A percentile compares a stretch with the other conserved stretches of the same genome.
These are phyloP conservation scores for Rhagonycha fulva DNA, from an alignment of 2,888 invertebrate genomes.

Conservation along the genomic window DNA sequence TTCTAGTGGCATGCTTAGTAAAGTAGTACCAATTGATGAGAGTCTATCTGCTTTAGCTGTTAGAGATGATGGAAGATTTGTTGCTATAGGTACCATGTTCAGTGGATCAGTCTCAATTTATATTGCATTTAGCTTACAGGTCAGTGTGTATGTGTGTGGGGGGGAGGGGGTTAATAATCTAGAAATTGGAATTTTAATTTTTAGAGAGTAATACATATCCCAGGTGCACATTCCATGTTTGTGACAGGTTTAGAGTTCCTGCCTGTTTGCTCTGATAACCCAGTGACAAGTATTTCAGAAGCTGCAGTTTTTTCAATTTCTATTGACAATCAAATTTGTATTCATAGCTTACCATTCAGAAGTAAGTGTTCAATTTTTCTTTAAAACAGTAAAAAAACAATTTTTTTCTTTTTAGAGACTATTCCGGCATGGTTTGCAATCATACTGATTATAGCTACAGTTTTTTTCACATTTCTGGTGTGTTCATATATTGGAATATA, in stretches of 20 bases:
- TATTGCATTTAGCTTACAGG: conserved; percentile 89
- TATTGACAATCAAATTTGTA: conserved; percentile 90
- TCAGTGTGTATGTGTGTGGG: no score
- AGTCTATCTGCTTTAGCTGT: conserved; percentile 84
- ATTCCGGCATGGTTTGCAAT: conserved; percentile 83
- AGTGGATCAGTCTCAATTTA: conserved; percentile 90
- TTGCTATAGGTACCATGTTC: conserved; percentile 93
- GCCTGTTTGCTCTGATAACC: conserved; percentile 73
- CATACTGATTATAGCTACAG: conserved; percentile 71
- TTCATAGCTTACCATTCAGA: conserved; percentile 82
- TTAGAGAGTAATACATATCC: conserved; percentile 81
- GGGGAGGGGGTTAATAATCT: no score
- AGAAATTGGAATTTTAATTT: conserved; percentile 33
- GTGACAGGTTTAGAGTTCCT: conserved; percentile 95
- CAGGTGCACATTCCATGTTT: conserved; percentile 92
- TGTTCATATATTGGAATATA: conserved; percentile 85
- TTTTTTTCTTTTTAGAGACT: conserved; percentile 65
- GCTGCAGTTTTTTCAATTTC: conserved; percentile 93
- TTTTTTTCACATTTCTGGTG: conserved; percentile 78
- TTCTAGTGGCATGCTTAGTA: conserved; percentile 62
- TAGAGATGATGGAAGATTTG: conserved; percentile 88
- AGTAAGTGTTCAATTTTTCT: conserved; percentile 60
- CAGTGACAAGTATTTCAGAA: conserved; percentile 75
- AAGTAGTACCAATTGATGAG: conserved; percentile 68
- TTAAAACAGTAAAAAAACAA: neutral